Evolutionary conservation across 1,140 invertebrate species (phyloP).

Genomic region (Pantala flavescens): DNA sequence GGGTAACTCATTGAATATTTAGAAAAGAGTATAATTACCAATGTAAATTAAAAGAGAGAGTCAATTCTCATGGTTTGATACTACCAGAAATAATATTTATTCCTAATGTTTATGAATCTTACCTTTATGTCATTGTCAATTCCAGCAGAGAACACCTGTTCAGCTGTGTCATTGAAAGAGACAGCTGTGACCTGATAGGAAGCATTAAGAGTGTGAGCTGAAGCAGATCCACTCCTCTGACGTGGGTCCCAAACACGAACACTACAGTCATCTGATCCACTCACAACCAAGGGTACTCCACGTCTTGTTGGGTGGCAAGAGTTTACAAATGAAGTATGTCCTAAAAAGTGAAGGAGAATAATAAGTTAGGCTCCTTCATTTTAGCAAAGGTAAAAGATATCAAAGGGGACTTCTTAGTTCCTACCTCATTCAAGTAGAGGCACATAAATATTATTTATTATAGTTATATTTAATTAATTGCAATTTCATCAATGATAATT

Average conservation of each 20-base stretch:
- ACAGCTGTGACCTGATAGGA: conserved; percentile 81
- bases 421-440: conserved; percentile 3
- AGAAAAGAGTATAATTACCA: too few species aligned
- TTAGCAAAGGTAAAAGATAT: not conserved
- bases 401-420: not conserved
- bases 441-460: too few species aligned
- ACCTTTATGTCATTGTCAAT: conserved; percentile 97
- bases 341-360: conserved; percentile 31
- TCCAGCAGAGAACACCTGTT: conserved; percentile 81
- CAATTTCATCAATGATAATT: too few species aligned
- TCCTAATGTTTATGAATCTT: conserved; percentile 16
- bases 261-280: conserved; percentile 90
- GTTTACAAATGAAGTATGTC: conserved; percentile 84
- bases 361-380: not conserved
- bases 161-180: conserved; percentile 90
- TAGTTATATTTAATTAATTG: too few species aligned
- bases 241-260: conserved; percentile 84
- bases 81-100: too few species aligned
- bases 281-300: conserved; percentile 80
- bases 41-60: too few species aligned
- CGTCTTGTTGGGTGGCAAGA: conserved; percentile 66
- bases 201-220: conserved; percentile 67
- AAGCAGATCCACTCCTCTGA: conserved; percentile 49
- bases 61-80: too few species aligned
- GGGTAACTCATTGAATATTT: too few species aligned